phyloP scores from a whole-genome alignment of 2,113 vertebrate genomes.

The Pterocles burchelli region DNA sequence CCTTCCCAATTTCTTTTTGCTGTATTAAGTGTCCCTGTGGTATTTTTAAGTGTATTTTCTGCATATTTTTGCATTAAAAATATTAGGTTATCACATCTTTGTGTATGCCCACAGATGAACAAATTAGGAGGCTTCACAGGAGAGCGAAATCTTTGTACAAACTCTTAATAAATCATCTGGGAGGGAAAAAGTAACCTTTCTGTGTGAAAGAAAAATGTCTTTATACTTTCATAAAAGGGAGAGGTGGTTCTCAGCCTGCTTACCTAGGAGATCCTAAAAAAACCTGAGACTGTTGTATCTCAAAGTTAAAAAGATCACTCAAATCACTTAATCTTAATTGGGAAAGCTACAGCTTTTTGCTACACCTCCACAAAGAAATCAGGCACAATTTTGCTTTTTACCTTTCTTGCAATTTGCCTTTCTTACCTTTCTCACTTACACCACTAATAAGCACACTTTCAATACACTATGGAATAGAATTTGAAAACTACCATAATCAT shows the following conservation, averaged over 20 bases:
- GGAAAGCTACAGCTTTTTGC: not conserved
- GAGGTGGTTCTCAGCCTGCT: not conserved
- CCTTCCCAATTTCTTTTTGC: not conserved
- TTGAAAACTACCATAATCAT: not conserved
- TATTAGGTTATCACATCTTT: slow-evolving; percentile 38
- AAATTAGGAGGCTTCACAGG: slow-evolving; percentile 21
- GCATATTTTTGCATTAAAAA: slow-evolving; percentile 57
- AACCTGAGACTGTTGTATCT: not conserved
- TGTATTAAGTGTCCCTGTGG: not conserved
- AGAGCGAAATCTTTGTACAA: slow-evolving; percentile 23
- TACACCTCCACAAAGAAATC: not conserved
- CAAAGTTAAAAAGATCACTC: not conserved
- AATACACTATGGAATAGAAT: not conserved
- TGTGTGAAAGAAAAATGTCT: not conserved
- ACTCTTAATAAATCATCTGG: slow-evolving; percentile 34
- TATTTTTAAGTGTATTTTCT: slow-evolving; percentile 38
- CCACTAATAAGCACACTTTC: not conserved
- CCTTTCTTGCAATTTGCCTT: not conserved
- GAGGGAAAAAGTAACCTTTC: not conserved
- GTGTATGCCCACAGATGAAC: slow-evolving; percentile 2
- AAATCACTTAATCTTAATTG: not conserved
- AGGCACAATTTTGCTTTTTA: not conserved
- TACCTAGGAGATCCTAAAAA: not conserved
- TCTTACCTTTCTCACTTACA: not conserved
- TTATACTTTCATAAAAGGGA: not conserved